Conservation (phyloP, 37 sponge, comb jelly and placozoan genomes). For the Corticium candelabrum region DNA sequence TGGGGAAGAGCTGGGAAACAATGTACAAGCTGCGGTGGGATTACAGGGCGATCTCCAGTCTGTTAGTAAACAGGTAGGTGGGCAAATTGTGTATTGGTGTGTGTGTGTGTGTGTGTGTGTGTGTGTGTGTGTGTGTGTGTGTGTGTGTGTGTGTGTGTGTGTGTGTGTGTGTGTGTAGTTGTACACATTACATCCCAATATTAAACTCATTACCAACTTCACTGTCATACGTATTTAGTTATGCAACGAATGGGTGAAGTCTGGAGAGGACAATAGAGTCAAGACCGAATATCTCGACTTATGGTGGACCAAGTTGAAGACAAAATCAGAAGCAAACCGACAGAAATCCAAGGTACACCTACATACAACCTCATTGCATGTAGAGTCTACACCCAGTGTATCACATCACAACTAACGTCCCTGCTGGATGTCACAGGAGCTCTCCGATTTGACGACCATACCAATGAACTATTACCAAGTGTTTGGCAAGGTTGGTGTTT, state of each 20-base stretch:
- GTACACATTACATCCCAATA: too few species aligned
- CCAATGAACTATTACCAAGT: slow-evolving; percentile 92
- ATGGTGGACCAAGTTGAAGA: slow-evolving; percentile 55
- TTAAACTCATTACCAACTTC: too few species aligned
- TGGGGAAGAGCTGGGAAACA: slow-evolving; percentile 73
- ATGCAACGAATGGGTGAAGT: background rate
- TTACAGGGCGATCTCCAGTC: slow-evolving; percentile 57
- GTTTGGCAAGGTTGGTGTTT: slow-evolving; percentile 41
- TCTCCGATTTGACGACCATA: slow-evolving; percentile 26
- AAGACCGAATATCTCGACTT: background rate
- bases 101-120: slow-evolving; percentile 5
- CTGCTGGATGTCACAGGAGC: slow-evolving; percentile 28
- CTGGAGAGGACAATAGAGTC: background rate
- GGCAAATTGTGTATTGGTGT: background rate
- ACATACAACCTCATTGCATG: too few species aligned
- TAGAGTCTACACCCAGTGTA: too few species aligned
- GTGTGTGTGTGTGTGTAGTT: background rate
- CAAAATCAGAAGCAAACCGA: slow-evolving; percentile 40
- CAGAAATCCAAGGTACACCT: background rate
- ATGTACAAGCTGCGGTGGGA: slow-evolving; percentile 34
- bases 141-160: slow-evolving; percentile 5
- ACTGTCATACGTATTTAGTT: background rate
- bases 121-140: slow-evolving; percentile 5
- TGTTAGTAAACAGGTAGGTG: slow-evolving; percentile 68
- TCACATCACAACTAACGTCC: too few species aligned